Evolutionary conservation across 2,797 vertebrate species (phyloP).

Genomic region (Platalea minor): DNA sequence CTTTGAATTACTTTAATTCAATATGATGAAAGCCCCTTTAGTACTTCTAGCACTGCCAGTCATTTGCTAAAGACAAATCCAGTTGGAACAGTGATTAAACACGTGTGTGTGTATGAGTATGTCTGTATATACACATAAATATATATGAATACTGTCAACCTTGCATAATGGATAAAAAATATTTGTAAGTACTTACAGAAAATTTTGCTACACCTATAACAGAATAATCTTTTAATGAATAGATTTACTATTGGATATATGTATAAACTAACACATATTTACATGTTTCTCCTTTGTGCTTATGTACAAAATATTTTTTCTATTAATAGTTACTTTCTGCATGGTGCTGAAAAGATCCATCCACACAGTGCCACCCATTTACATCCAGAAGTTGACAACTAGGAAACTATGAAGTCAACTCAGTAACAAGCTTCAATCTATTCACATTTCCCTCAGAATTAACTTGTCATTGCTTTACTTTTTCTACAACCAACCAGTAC

Average conservation of each 20-base stretch:
- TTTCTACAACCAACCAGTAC: neutral
- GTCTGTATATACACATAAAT: neutral
- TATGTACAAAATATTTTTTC: neutral
- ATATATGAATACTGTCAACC: neutral
- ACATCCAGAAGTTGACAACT: neutral
- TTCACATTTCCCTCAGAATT: neutral
- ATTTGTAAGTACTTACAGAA: neutral
- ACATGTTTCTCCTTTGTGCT: neutral
- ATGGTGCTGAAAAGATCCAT: neutral
- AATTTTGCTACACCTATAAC: neutral
- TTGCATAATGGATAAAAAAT: neutral
- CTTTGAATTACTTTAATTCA: neutral
- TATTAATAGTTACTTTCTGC: neutral
- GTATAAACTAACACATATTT: neutral
- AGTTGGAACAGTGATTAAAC: neutral
- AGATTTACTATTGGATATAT: neutral
- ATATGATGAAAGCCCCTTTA: neutral
- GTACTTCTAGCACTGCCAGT: neutral
- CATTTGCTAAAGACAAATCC: neutral
- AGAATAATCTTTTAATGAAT: neutral
- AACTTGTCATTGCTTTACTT: neutral
- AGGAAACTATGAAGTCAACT: neutral
- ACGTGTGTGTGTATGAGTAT: neutral
- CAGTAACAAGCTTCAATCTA: neutral
- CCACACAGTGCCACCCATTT: neutral